These are phyloP conservation scores for Drosophila falleni DNA, from an alignment of 2,888 invertebrate genomes.

Conservation along the genomic window DNA sequence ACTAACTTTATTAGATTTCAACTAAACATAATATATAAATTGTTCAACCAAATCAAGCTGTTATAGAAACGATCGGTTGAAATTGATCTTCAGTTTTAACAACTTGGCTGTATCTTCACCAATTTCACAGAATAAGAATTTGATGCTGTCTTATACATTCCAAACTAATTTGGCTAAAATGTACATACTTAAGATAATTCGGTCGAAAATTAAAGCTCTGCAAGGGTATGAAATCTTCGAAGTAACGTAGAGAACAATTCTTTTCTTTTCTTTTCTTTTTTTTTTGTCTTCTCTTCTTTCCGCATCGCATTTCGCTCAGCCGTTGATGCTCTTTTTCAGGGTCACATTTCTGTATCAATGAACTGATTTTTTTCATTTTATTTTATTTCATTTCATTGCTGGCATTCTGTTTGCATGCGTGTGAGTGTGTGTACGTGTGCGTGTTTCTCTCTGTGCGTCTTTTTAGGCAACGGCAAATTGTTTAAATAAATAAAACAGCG, in stretches of 20 bases:
- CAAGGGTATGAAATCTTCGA: not conserved
- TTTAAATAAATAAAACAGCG: slow-evolving; percentile 74
- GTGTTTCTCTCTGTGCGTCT: slow-evolving; percentile 41
- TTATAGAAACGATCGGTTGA: no score
- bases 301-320: slow-evolving; percentile 38
- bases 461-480: slow-evolving; percentile 66
- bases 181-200: not conserved
- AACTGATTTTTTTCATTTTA: slow-evolving; percentile 51
- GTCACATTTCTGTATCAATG: slow-evolving; percentile 74
- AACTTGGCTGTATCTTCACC: no score
- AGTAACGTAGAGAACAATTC: not conserved
- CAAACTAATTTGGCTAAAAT: no score
- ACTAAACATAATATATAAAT: no score
- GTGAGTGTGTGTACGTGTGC: slow-evolving; percentile 9
- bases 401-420: slow-evolving; percentile 14
- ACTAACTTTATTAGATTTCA: no score
- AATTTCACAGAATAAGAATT: no score
- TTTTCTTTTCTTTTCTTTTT: not conserved
- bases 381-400: slow-evolving; percentile 25
- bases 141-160: no score
- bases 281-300: slow-evolving; percentile 24
- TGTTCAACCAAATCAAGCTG: no score
- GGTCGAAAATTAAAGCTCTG: not conserved
- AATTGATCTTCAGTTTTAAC: no score
- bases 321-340: slow-evolving; percentile 65